These are phyloP conservation scores for Acrocephalus kingi DNA, from an alignment of 2,113 vertebrate species.

Conservation along the genomic window DNA sequence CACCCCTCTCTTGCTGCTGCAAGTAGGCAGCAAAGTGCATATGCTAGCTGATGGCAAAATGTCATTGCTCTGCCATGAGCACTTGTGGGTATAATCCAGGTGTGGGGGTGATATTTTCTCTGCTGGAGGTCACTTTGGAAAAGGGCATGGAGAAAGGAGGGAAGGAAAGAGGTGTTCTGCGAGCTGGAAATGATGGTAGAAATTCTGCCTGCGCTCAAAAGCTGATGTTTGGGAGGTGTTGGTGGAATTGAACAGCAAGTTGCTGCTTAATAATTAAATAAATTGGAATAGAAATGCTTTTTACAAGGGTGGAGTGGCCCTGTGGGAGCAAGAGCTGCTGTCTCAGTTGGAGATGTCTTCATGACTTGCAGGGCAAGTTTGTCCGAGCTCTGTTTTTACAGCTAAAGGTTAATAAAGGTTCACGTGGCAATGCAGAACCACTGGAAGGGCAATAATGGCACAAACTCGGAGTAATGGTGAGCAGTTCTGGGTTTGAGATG, in stretches of 20 bases:
- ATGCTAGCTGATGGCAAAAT: constrained; percentile 3
- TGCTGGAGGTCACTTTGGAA: not conserved
- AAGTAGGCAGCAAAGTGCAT: not conserved
- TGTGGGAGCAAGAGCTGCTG: not conserved
- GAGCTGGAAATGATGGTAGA: not conserved
- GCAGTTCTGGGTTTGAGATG: not conserved
- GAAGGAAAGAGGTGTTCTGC: not conserved
- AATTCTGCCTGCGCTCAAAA: not conserved
- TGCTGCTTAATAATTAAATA: not conserved
- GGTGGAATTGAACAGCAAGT: not conserved
- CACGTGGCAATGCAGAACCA: not conserved
- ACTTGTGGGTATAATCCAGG: not conserved
- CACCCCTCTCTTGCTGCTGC: not conserved
- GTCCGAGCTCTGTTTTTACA: not conserved
- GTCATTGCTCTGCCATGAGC: not conserved
- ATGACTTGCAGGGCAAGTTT: rapidly evolving
- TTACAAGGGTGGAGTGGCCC: not conserved
- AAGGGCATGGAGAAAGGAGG: not conserved
- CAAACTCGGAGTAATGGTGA: rapidly evolving
- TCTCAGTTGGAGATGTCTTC: not conserved
- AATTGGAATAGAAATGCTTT: not conserved
- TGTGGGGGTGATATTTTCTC: not conserved
- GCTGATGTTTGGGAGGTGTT: not conserved
- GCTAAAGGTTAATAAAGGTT: not conserved
- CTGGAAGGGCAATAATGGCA: not conserved